Conservation (phyloP, 2,113 vertebrate genomes). For the Cyprinodon tularosa region DNA sequence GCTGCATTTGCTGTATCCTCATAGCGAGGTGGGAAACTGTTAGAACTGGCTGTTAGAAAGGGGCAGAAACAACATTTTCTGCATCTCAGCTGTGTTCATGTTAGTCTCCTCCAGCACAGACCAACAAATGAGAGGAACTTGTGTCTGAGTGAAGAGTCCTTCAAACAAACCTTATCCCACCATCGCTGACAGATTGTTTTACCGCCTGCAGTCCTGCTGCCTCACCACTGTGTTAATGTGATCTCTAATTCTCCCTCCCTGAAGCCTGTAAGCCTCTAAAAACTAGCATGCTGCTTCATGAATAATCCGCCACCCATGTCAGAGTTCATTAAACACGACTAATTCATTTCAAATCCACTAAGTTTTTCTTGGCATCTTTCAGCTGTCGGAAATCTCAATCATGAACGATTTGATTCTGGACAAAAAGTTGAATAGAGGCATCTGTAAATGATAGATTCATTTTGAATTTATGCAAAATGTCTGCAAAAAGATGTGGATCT, state of each 20-base stretch:
- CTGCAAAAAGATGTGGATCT: constrained; percentile 17
- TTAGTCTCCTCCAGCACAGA: background rate
- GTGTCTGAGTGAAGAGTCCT: constrained; percentile 41
- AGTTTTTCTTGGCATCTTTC: constrained; percentile 8
- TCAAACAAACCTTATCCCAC: constrained; percentile 35
- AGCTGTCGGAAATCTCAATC: constrained; percentile 27
- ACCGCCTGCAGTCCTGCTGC: constrained; percentile 44
- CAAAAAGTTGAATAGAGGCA: constrained; percentile 7
- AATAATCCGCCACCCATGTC: constrained; percentile 26
- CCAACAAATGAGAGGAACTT: background rate
- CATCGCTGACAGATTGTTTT: constrained; percentile 34
- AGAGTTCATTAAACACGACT: constrained; percentile 42
- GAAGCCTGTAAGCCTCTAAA: constrained; percentile 34
- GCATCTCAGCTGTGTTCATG: background rate
- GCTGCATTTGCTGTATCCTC: background rate
- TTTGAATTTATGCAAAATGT: background rate
- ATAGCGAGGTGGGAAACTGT: background rate
- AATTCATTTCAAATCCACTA: constrained; percentile 48
- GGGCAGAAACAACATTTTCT: background rate
- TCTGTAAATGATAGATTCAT: constrained; percentile 8
- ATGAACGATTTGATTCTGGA: constrained; percentile 49
- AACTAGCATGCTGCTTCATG: constrained; percentile 37
- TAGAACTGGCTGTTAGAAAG: background rate
- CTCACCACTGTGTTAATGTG: constrained; percentile 59
- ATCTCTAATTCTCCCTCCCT: constrained; percentile 44